These are phyloP conservation scores for Glossophaga mutica DNA, from an alignment of 2,797 vertebrate genomes.

Conservation along the genomic window DNA sequence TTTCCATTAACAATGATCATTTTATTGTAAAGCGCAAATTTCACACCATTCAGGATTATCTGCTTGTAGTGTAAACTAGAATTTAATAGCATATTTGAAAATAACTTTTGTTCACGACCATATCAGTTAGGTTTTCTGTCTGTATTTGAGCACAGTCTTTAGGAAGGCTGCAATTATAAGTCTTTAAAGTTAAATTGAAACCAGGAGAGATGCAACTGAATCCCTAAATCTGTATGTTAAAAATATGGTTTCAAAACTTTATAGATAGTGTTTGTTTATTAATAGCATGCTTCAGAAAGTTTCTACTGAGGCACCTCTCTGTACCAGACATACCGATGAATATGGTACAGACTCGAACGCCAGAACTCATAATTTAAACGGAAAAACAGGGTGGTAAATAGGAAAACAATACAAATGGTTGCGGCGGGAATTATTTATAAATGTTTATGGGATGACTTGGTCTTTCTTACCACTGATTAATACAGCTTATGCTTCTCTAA, in stretches of 20 bases:
- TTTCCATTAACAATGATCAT: background rate
- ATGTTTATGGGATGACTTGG: background rate
- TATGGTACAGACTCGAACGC: background rate
- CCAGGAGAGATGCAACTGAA: background rate
- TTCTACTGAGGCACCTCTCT: background rate
- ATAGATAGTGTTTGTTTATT: background rate
- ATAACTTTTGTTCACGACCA: conserved; percentile 47
- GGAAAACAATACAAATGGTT: background rate
- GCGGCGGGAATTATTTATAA: background rate
- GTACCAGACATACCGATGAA: background rate
- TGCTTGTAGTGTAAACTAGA: conserved; percentile 47
- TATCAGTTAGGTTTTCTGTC: conserved; percentile 7
- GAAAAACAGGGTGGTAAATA: background rate
- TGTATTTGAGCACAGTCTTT: background rate
- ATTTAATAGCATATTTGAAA: conserved; percentile 59
- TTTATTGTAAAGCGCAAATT: background rate
- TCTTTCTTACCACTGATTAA: background rate
- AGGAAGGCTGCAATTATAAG: background rate
- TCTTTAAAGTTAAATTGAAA: background rate
- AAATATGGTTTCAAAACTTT: background rate
- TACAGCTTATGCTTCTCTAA: background rate
- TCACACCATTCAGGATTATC: conserved; percentile 33
- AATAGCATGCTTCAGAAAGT: background rate
- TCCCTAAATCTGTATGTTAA: background rate
- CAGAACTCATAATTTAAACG: background rate